Base-by-base conservation (phyloP, 2,888 invertebrate species). In the Linyphia triangularis region DNA sequence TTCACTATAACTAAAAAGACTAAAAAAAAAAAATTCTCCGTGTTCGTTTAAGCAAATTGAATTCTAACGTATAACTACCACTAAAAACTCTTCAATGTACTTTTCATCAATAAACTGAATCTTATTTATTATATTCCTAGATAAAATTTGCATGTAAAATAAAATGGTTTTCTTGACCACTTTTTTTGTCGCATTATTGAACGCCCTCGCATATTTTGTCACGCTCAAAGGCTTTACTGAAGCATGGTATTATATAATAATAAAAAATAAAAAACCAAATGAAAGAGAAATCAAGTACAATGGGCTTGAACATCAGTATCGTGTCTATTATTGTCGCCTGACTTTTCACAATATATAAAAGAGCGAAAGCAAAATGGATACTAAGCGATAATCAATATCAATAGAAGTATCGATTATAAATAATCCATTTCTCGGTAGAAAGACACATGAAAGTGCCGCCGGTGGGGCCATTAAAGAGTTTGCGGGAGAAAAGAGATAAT, bases 331-430 rank as follows among this genome's bases (percentile, higher is more conserved):
- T 75, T 85, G 63, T 65, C 26, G 57, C 84, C 65, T 67, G 84
- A 85, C 75, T 85, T 69, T 75, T 57, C 57, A 30, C 67, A 40
- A 61, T 59, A 26, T 65, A 63, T 43, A 82, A 81, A 59, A 26
- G 37, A 63, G 61, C 30, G 73, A 43, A 77, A 30, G 70, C 59
- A 81, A 72, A 82, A 82, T 30, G 75, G 69, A 84, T 75, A 61
- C 69, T 77, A 85, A 85, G 84, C 84, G 75, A 85, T 85, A 85
- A 85, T 85, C 84, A 57, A 84, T 84, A 84, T 84, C 84, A 84
- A 84, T 85, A 85, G 84, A 40, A 75, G 40, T 85, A 85, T 85
- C 84, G 84, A 84, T 85, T 85, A 85, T 51, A 37, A 85, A 85
- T 85, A 85, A 85, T 77, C 84, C 69, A 85, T 77, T 67, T 59